Evolutionary conservation across 2,888 invertebrate species (phyloP).

Genomic region (Clunio marinus): DNA sequence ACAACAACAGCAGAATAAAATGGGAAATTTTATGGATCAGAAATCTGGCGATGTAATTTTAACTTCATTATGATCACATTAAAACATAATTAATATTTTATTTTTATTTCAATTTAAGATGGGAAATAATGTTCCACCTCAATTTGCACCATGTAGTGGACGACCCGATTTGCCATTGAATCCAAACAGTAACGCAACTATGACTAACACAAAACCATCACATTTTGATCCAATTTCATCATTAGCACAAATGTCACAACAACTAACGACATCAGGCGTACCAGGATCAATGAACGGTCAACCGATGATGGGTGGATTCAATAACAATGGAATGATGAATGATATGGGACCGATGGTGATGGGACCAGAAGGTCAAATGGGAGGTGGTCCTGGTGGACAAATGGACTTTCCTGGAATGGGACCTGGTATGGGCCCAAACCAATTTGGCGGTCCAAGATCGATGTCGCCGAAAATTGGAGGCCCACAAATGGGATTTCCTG

Average conservation of each 20-base stretch:
- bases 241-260: conserved; percentile 91
- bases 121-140: conserved; percentile 40
- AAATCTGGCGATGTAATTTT: conserved; percentile 48
- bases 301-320: conserved; percentile 48
- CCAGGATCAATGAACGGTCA: conserved; percentile 59
- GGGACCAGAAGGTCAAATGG: conserved; percentile 52
- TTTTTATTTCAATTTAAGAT: background rate
- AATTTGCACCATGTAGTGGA: conserved; percentile 45
- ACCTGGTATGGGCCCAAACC: conserved; percentile 43
- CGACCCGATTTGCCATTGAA: conserved; percentile 62
- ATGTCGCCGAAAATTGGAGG: conserved; percentile 65
- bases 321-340: conserved; percentile 43
- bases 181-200: conserved; percentile 58
- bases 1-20: conserved; percentile 23
- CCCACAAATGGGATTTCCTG: conserved; percentile 48
- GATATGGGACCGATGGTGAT: conserved; percentile 46
- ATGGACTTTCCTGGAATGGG: conserved; percentile 50
- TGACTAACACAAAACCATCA: conserved; percentile 59
- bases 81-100: background rate
- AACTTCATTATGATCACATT: conserved; percentile 19
- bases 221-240: conserved; percentile 92
- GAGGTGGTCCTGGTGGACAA: conserved; percentile 50
- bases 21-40: conserved; percentile 50
- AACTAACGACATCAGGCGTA: conserved; percentile 68
- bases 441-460: conserved; percentile 52